Base-by-base conservation (phyloP, 1,140 invertebrate genomes). In the Nasonia longicornis region DNA sequence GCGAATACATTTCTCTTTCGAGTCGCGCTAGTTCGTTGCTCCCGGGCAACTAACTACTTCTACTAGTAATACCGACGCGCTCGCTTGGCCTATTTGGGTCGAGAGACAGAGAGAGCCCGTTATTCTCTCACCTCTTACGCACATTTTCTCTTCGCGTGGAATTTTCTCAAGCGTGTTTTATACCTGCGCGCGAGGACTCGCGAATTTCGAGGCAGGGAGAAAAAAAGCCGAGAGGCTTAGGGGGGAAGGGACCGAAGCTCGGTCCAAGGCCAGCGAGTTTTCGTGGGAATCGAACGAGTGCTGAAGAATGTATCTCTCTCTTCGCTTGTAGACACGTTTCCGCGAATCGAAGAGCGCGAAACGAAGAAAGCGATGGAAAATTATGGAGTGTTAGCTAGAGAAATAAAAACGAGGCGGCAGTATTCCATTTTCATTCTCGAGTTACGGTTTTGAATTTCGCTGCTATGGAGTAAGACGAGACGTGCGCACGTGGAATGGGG, bases 221-320 rank as follows among this genome's bases (percentile, higher is more conserved):
- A 31, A 71, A 38, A 38, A 71, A 71, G 2, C 11, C 11, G 74
- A 64, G 48, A 66, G 29, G 22, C 20, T 31, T 0, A 26, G 14
- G 20, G 48, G 35, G 20, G 71, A 11, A 52, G n/a, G 74, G 52
- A 22, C 29, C 45, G 29, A 78, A 64, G 38, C 64, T 79, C 69
- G 29, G n/a, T 77, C 77, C 86, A 87, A 88, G 86, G 86, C 84
- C 85, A 84, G 64, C 84, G 76, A 81, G 83, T 87, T 86, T 85
- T 83, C 84, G 85, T 87, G 85, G 84, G 86, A 88, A 87, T 76
- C 78, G 58, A 20, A 2, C 14, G 20, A 22, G 79, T 77, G 63
- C 79, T 35, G 11, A n/a, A 35, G 67, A 29, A 67, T 78, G 22
- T 26, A 26, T 48, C 29, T 58, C 22, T 58, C 38, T 38, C 12